phyloP scores from a whole-genome alignment of 2,797 vertebrate genomes.

The Melanotaenia pygmaea region DNA sequence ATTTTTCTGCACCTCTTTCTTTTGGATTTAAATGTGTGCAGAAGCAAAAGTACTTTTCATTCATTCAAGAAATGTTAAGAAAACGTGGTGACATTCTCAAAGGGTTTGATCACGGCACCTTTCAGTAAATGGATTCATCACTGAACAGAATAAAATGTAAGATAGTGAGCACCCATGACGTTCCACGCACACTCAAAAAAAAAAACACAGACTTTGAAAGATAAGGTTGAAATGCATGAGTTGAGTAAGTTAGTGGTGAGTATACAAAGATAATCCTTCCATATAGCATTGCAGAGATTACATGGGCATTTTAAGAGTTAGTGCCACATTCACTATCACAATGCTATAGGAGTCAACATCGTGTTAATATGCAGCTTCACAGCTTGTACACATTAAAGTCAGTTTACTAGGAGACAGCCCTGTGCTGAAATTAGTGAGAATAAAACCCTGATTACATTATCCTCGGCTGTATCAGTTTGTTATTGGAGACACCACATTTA shows the following conservation, averaged over 20 bases:
- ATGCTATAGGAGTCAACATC: background rate
- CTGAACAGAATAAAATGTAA: background rate
- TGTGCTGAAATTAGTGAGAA: conserved; percentile 12
- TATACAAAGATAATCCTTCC: conserved; percentile 3
- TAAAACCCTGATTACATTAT: conserved; percentile 17
- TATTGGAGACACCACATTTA: conserved; percentile 6
- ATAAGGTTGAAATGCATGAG: background rate
- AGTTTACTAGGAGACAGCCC: background rate
- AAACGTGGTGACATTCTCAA: background rate
- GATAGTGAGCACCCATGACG: background rate
- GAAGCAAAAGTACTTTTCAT: background rate
- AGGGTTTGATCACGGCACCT: background rate
- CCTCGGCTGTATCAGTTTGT: background rate
- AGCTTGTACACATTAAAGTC: conserved; percentile 11
- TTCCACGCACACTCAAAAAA: background rate
- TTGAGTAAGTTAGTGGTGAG: background rate
- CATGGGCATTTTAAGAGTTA: background rate
- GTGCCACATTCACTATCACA: conserved; percentile 1
- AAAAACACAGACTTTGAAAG: too few relatives aligned
- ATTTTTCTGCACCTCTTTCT: background rate
- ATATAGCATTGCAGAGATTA: conserved; percentile 2
- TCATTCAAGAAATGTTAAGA: background rate
- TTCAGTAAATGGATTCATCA: background rate
- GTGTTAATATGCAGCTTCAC: conserved; percentile 1
- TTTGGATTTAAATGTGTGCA: background rate